Percentiles rank a stretch among this genome's conserved stretches.
These are phyloP conservation scores for Pipistrellus nathusii DNA, from an alignment of 2,797 vertebrate genomes.

Conservation along the genomic window DNA sequence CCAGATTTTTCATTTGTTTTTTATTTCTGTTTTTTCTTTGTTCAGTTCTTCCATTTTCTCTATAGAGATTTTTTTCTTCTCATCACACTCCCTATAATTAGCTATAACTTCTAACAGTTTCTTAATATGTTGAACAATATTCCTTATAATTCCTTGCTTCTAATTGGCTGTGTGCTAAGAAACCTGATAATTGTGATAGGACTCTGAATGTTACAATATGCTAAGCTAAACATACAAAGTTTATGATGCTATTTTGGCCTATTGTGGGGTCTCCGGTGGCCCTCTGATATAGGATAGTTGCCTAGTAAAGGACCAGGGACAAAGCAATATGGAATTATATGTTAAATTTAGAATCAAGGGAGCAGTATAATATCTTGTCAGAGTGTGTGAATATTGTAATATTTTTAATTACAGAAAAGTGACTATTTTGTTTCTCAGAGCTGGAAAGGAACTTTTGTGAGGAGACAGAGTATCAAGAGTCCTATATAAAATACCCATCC, in stretches of 20 bases:
- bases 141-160: background rate
- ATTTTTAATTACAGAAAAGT: background rate
- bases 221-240: background rate
- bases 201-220: background rate
- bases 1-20: background rate
- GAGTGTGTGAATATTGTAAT: background rate
- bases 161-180: conserved; percentile 16
- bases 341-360: background rate
- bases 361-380: background rate
- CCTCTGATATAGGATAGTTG: background rate
- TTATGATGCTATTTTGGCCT: background rate
- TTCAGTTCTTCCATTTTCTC: background rate
- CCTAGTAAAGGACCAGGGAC: background rate
- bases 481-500: background rate
- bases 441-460: background rate
- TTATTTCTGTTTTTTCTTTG: conserved; percentile 19
- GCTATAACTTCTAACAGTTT: background rate
- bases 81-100: background rate
- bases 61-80: background rate
- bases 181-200: background rate
- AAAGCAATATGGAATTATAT: background rate
- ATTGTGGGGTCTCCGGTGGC: background rate
- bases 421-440: background rate
- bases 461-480: background rate
- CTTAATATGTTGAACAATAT: background rate